Conservation (phyloP, 2,888 invertebrate genomes). For the Loripinus fragilis region DNA sequence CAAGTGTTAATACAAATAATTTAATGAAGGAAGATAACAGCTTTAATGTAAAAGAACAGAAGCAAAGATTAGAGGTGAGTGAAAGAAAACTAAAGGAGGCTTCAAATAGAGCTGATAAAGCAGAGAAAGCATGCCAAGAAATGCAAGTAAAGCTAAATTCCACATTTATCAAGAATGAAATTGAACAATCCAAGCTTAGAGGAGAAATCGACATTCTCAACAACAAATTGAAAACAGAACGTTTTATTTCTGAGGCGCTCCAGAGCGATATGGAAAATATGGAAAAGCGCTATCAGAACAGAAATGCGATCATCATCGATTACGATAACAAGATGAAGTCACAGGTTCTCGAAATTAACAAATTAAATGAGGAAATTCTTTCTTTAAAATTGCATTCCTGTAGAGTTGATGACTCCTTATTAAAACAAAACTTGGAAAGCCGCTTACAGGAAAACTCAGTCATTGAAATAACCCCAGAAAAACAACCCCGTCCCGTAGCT, state of each 20-base stretch:
- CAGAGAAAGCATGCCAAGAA: background rate
- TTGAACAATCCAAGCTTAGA: background rate
- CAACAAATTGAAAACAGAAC: background rate
- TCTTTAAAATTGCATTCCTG: background rate
- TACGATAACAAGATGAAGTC: constrained; percentile 1
- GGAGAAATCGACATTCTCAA: background rate
- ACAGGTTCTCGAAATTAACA: background rate
- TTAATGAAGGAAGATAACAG: background rate
- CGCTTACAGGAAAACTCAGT: background rate
- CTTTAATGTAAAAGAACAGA: background rate
- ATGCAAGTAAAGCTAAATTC: background rate
- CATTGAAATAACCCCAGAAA: constrained; percentile 1
- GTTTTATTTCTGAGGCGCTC: background rate
- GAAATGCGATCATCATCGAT: background rate
- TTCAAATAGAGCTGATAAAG: background rate
- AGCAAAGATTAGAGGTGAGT: background rate
- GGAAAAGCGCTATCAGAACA: background rate
- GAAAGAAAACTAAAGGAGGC: background rate
- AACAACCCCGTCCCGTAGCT: background rate
- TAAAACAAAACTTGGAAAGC: background rate
- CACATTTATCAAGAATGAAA: background rate
- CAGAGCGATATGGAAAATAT: constrained; percentile 2
- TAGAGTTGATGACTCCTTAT: background rate
- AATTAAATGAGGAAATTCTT: background rate
- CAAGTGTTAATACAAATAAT: background rate